Evolutionary conservation across 2,113 vertebrate genomes (phyloP).

Genomic region (Micronisus gabar): DNA sequence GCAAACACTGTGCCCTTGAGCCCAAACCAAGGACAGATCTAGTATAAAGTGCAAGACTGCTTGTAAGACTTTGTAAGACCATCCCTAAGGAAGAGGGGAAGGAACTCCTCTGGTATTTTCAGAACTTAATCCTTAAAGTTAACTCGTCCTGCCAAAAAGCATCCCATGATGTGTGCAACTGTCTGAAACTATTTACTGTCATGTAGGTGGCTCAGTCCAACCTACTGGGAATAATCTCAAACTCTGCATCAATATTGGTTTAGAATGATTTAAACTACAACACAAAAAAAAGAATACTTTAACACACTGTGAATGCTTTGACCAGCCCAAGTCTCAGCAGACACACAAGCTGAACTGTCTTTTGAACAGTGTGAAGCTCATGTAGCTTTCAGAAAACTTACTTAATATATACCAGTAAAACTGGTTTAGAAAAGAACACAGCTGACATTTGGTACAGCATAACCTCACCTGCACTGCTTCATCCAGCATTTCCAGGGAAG

Average conservation of each 20-base stretch:
- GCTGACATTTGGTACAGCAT: not conserved
- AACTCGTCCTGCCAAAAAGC: not conserved
- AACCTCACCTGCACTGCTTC: slow-evolving; percentile 43
- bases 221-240: not conserved
- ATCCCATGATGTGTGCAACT: not conserved
- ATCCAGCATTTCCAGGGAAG: not conserved
- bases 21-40: not conserved
- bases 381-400: not conserved
- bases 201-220: not conserved
- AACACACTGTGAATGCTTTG: not conserved
- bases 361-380: not conserved
- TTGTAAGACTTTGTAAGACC: not conserved
- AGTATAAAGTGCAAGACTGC: not conserved
- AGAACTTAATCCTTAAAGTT: not conserved
- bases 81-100: not conserved
- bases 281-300: not conserved
- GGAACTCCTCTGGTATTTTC: not conserved
- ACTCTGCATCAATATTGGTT: not conserved
- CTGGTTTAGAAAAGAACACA: not conserved
- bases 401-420: not conserved
- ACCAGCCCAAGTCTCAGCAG: not conserved
- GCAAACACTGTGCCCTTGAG: not conserved
- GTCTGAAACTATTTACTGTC: not conserved
- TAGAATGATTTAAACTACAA: not conserved
- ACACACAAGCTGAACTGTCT: not conserved